Percentiles rank a stretch among this genome's conserved stretches.
Evolutionary conservation across 2,888 invertebrate genomes (phyloP).

Genomic region (Brenthis daphne): DNA sequence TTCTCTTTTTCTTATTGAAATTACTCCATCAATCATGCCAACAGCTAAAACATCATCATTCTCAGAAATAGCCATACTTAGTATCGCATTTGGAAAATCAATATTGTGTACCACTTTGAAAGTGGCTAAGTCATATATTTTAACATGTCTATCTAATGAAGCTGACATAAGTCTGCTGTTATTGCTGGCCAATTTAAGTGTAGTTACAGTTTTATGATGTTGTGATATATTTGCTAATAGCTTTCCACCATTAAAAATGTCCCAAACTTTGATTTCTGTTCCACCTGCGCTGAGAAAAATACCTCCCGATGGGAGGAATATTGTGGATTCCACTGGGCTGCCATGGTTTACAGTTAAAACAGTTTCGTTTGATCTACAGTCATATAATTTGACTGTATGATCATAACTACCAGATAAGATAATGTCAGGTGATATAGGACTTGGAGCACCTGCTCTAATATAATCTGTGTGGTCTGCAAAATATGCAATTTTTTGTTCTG

Average conservation of each 20-base stretch:
- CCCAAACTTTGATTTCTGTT: constrained; percentile 96
- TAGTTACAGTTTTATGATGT: constrained; percentile 98
- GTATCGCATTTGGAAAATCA: constrained; percentile 94
- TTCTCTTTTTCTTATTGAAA: constrained; percentile 92
- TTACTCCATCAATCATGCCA: constrained; percentile 95
- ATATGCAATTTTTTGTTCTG: constrained; percentile 86
- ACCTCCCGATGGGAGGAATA: constrained; percentile 94
- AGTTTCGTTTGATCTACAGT: constrained; percentile 87
- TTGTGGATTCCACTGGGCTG: constrained; percentile 92
- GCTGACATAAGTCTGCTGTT: constrained; percentile 93
- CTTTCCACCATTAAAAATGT: constrained; percentile 93
- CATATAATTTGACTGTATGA: constrained; percentile 93
- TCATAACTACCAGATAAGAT: constrained; percentile 95
- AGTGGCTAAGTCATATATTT: constrained; percentile 93
- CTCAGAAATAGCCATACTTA: constrained; percentile 90
- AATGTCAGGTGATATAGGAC: constrained; percentile 88
- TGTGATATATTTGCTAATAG: constrained; percentile 91
- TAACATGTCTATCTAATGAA: constrained; percentile 95
- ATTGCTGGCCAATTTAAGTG: constrained; percentile 90
- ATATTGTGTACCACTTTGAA: constrained; percentile 94
- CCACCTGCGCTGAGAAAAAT: constrained; percentile 96
- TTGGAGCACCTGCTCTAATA: constrained; percentile 91
- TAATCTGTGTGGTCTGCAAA: constrained; percentile 90
- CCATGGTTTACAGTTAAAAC: constrained; percentile 92
- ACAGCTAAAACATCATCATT: constrained; percentile 93